Evolutionary conservation across 2,888 invertebrate species (phyloP).

Genomic region (Dyspetes luteomarginatus): DNA sequence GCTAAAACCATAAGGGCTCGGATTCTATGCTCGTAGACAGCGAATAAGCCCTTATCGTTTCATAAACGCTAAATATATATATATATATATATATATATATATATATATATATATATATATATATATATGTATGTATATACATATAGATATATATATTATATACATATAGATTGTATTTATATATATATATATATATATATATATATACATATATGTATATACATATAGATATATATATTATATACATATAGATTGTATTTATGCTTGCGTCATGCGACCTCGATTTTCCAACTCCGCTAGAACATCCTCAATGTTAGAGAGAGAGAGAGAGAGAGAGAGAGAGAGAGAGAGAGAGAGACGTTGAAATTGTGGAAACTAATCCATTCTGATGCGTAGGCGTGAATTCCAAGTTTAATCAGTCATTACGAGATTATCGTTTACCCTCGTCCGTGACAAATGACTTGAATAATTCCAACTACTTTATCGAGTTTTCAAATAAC

Average conservation of each 20-base stretch:
- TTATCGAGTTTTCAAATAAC: neutral
- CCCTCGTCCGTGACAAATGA: too few relatives aligned
- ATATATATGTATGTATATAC: neutral
- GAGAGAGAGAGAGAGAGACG: neutral
- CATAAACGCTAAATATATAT: too few relatives aligned
- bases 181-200: constrained; percentile 4
- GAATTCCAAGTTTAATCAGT: constrained; percentile 1
- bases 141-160: too few relatives aligned
- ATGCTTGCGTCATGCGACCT: constrained; percentile 27
- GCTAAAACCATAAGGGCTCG: too few relatives aligned
- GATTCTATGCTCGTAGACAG: too few relatives aligned
- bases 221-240: neutral
- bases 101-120: constrained; percentile 12
- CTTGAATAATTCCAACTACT: too few relatives aligned
- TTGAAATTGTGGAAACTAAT: constrained; percentile 18
- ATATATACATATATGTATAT: constrained; percentile 5
- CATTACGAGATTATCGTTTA: constrained; percentile 39
- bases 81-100: neutral
- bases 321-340: too few relatives aligned
- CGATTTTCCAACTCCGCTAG: constrained; percentile 18
- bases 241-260: too few relatives aligned
- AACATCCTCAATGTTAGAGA: neutral
- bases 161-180: neutral
- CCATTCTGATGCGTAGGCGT: constrained; percentile 1
- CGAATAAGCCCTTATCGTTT: too few relatives aligned